Evolutionary conservation across 2,888 invertebrate species (phyloP).

Genomic region (Muschampia plurimacula): DNA sequence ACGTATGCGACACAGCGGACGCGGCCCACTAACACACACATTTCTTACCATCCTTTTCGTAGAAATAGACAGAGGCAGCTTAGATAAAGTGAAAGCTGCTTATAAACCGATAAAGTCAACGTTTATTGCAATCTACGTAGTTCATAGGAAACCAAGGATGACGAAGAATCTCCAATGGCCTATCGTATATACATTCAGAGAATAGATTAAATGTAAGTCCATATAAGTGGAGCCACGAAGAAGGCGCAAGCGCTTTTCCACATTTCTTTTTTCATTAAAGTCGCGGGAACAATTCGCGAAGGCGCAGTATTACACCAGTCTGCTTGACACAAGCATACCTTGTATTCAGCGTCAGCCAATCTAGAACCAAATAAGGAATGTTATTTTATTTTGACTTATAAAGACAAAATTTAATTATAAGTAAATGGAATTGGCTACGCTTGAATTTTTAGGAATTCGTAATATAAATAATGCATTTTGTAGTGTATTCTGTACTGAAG

Average conservation of each 20-base stretch:
- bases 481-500: too few species aligned
- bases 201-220: conserved; percentile 37
- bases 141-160: conserved; percentile 62
- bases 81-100: conserved; percentile 82
- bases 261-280: conserved; percentile 20
- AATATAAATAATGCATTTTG: too few species aligned
- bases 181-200: conserved; percentile 28
- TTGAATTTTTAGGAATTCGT: too few species aligned
- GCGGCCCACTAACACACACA: conserved; percentile 82
- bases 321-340: conserved; percentile 72
- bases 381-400: too few species aligned
- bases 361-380: conserved; percentile 55
- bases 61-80: conserved; percentile 79
- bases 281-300: conserved; percentile 10
- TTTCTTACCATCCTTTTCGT: conserved; percentile 83
- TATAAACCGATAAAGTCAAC: conserved; percentile 77
- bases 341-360: conserved; percentile 69
- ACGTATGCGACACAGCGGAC: conserved; percentile 71
- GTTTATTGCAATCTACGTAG: conserved; percentile 71
- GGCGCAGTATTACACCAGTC: conserved; percentile 71
- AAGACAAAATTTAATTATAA: too few species aligned
- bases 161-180: conserved; percentile 48
- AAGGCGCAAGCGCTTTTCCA: conserved; percentile 20
- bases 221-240: conserved; percentile 32
- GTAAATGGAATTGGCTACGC: too few species aligned